Percentiles rank a stretch among this genome's conserved stretches.
Conservation (phyloP, 2,797 vertebrate genomes). For the Carapus acus region DNA sequence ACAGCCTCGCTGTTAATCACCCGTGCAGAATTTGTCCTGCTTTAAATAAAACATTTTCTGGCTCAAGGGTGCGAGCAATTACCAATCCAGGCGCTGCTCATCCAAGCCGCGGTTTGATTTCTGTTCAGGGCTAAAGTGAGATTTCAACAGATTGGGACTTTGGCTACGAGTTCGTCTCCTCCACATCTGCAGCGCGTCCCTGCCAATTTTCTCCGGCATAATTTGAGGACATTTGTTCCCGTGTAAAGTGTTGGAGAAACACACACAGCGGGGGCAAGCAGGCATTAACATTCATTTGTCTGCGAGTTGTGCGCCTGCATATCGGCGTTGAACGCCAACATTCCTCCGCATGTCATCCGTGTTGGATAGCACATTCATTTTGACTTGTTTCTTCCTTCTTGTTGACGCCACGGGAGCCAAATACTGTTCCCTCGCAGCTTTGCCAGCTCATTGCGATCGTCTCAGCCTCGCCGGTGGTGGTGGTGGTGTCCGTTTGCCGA, state of each 20-base stretch:
- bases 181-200: slow-evolving; percentile 15
- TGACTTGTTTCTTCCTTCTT: slow-evolving; percentile 2
- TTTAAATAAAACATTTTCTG: slow-evolving; percentile 3
- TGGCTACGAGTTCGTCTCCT: slow-evolving; percentile 9
- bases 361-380: slow-evolving; percentile 1
- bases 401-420: background rate
- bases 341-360: background rate
- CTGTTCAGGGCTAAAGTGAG: slow-evolving; percentile 13
- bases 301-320: too few species aligned
- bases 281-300: background rate
- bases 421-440: slow-evolving; percentile 1
- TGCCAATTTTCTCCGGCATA: background rate
- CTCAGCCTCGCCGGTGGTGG: slow-evolving; percentile 1
- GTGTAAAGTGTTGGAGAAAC: background rate
- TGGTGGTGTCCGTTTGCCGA: background rate
- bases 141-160: slow-evolving; percentile 9
- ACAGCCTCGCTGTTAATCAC: too few species aligned
- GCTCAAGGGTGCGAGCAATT: background rate
- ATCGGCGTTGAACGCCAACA: too few species aligned
- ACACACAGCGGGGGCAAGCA: too few species aligned
- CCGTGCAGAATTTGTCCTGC: slow-evolving; percentile 11
- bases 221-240: slow-evolving; percentile 4
- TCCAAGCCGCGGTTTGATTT: background rate
- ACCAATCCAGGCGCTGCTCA: slow-evolving; percentile 3
- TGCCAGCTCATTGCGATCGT: background rate